These are phyloP conservation scores for Enoplosus armatus DNA, from an alignment of 2,797 vertebrate species.

Conservation along the genomic window DNA sequence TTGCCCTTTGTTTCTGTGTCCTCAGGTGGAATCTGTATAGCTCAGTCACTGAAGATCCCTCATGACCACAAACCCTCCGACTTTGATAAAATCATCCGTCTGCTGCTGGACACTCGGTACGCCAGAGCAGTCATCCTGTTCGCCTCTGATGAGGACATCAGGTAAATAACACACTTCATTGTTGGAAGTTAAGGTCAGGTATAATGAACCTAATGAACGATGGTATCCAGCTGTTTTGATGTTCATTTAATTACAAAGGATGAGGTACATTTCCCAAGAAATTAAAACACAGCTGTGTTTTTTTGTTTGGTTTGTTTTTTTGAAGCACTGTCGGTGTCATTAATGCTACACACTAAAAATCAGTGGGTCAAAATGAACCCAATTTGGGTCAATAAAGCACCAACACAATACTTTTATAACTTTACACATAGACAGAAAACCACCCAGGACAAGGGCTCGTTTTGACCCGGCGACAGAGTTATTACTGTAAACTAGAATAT, in stretches of 20 bases:
- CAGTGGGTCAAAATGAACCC: too few species aligned
- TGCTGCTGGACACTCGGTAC: constrained; percentile 91
- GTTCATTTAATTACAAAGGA: neutral
- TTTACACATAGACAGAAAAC: neutral
- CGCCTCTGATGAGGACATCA: constrained; percentile 95
- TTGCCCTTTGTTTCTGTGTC: constrained; percentile 33
- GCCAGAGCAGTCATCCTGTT: constrained; percentile 94
- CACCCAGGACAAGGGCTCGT: too few species aligned
- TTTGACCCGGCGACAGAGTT: too few species aligned
- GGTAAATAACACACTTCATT: constrained; percentile 77
- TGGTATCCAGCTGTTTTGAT: neutral
- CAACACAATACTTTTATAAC: too few species aligned
- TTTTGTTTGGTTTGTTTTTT: too few species aligned
- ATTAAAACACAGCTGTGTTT: neutral
- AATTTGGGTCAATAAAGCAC: too few species aligned
- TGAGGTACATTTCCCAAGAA: neutral
- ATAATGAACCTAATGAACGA: too few species aligned
- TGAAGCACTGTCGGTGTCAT: too few species aligned
- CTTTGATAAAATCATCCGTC: constrained; percentile 93
- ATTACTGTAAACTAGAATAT: too few species aligned
- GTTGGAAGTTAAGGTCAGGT: neutral
- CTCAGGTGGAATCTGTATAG: constrained; percentile 95
- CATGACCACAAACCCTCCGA: constrained; percentile 90
- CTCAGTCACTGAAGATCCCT: constrained; percentile 96
- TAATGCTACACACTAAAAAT: too few species aligned